Conservation (phyloP, 2,888 invertebrate species). For the Cheilosia pagana region DNA sequence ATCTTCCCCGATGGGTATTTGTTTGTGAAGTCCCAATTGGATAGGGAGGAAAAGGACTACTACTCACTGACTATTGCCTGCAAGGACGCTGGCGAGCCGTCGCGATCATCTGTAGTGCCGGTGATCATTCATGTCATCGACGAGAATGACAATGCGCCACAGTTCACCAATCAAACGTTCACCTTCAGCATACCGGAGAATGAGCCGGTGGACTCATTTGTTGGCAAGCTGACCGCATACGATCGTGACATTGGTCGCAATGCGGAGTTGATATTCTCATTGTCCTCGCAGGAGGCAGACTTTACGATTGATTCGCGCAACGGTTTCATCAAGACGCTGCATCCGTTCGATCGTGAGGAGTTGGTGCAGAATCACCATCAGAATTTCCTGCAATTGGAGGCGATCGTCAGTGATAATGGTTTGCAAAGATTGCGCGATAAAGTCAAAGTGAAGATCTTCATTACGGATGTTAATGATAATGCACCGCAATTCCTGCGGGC, state of each 20-base stretch:
- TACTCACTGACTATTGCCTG: slow-evolving; percentile 95
- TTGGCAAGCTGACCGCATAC: slow-evolving; percentile 94
- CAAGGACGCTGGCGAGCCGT: slow-evolving; percentile 90
- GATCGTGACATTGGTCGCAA: slow-evolving; percentile 96
- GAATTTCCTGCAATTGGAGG: slow-evolving; percentile 92
- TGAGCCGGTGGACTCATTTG: slow-evolving; percentile 94
- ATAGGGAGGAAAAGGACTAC: slow-evolving; percentile 95
- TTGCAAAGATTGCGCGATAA: slow-evolving; percentile 90
- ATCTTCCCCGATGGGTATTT: slow-evolving; percentile 97
- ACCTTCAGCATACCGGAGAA: slow-evolving; percentile 95
- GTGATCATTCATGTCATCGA: slow-evolving; percentile 97
- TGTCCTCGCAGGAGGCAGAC: slow-evolving; percentile 90
- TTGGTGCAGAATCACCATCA: slow-evolving; percentile 87
- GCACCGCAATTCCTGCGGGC: slow-evolving; percentile 92
- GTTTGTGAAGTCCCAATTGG: slow-evolving; percentile 93
- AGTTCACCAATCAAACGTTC: slow-evolving; percentile 95
- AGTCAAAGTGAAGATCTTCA: slow-evolving; percentile 93
- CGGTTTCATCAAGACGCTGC: slow-evolving; percentile 94
- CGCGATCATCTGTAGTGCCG: slow-evolving; percentile 92
- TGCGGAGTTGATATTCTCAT: slow-evolving; percentile 93
- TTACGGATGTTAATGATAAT: slow-evolving; percentile 96
- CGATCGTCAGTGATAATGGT: slow-evolving; percentile 94
- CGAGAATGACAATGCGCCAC: slow-evolving; percentile 97
- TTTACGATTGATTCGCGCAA: slow-evolving; percentile 95
- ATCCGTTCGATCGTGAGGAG: slow-evolving; percentile 94